These are phyloP conservation scores for Erebia palarica DNA, from an alignment of 2,888 invertebrate species.

Conservation along the genomic window DNA sequence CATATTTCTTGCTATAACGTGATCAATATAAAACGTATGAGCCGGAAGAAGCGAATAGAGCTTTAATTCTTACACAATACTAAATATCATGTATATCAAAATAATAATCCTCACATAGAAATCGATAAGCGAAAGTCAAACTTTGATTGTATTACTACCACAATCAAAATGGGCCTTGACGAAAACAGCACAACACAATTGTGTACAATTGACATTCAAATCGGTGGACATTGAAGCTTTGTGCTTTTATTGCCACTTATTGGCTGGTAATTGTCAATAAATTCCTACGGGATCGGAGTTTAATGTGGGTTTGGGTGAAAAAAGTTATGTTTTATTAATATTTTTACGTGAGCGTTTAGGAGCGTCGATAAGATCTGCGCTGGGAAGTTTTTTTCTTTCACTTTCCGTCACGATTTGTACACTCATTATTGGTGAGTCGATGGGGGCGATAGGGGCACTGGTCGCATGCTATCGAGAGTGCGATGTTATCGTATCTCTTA, in stretches of 20 bases:
- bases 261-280: conserved; percentile 82
- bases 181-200: conserved; percentile 80
- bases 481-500: conserved; percentile 77
- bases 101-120: conserved; percentile 72
- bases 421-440: conserved; percentile 77
- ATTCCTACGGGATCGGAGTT: conserved; percentile 80
- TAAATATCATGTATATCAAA: conserved; percentile 71
- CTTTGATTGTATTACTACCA: conserved; percentile 74
- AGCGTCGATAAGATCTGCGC: conserved; percentile 76
- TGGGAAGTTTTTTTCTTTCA: conserved; percentile 82
- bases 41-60: conserved; percentile 58
- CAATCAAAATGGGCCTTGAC: conserved; percentile 79
- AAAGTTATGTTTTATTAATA: conserved; percentile 83
- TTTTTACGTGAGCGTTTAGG: conserved; percentile 82
- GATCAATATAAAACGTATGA: conserved; percentile 8
- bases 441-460: conserved; percentile 81
- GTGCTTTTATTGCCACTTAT: conserved; percentile 81
- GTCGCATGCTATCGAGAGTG: conserved; percentile 71
- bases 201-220: conserved; percentile 82
- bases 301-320: conserved; percentile 82
- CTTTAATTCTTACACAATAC: conserved; percentile 69
- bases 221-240: conserved; percentile 80
- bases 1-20: background rate
- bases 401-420: conserved; percentile 82
- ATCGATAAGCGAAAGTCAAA: conserved; percentile 69